These are phyloP conservation scores for Alviniconcha marisindica DNA, from an alignment of 1,140 invertebrate species.

Conservation along the genomic window DNA sequence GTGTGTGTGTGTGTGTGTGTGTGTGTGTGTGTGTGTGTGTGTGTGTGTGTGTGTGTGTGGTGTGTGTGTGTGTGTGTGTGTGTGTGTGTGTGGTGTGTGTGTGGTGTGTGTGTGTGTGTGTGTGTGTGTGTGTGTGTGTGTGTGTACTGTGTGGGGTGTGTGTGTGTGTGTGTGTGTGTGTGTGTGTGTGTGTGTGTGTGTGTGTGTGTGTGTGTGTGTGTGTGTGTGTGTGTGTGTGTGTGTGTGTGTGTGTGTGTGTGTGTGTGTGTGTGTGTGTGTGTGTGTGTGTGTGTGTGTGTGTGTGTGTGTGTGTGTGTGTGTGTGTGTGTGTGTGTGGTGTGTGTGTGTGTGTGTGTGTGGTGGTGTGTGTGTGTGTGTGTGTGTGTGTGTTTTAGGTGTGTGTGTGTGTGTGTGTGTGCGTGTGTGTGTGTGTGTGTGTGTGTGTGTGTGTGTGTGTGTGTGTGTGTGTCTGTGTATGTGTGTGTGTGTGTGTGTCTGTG, in stretches of 20 bases:
- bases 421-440: conserved; percentile 3
- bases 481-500: conserved; percentile 8
- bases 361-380: background rate
- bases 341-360: background rate
- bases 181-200: background rate
- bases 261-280: background rate
- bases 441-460: background rate
- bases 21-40: background rate
- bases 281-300: background rate
- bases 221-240: background rate
- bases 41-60: background rate
- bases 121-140: background rate
- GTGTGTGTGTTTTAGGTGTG: background rate
- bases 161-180: background rate
- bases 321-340: background rate
- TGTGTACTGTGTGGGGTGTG: too few species aligned
- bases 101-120: background rate
- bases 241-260: conserved; percentile 10
- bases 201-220: background rate
- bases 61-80: background rate
- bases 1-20: background rate
- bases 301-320: background rate
- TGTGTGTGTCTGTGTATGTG: background rate
- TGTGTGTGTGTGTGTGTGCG: conserved; percentile 14
- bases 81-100: conserved; percentile 6